Evolutionary conservation across 23 tunicate species (phyloP), one percentile per base, ranked within the genome.

Genomic region (Oikopleura albicans): DNA sequence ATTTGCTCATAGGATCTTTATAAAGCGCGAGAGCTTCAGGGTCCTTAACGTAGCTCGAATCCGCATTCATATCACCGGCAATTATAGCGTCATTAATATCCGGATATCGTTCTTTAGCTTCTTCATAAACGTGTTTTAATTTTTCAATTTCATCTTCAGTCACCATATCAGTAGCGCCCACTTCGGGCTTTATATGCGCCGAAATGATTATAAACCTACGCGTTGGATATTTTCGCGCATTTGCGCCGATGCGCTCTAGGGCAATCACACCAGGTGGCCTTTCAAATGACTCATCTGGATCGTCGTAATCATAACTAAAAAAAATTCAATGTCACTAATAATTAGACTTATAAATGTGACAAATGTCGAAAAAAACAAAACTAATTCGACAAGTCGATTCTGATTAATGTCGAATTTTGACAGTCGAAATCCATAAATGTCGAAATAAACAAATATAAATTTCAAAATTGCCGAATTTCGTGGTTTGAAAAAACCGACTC

Each of bases 31-130:
- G 79, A 27, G 4, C 2, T 16, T 71, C 79, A 4, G 79, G 79
- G 31, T 71, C 35, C 37, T 4, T 29, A 16, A 91, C 91, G 71
- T 91, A 91, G 39, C 83, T 37, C 49, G 91, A 91, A 56, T 91
- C 97, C 1, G 97, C 97, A 76, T 91, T 91, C 2, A 91, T 84
- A 75, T 91, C 97, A 40, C 97, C 97, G 1, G 87, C 91, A 76
- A 91, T 84, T 1, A 91, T 56, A 27, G 85, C 86, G 39, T 91
- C 84, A 87, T 88, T 40, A 27, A 86, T 76, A 35, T 49, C 38
- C 57, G 83, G 79, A n/a, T 71, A 35, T 71, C 33, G 27, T 22
- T 12, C 22, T 22, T n/a, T n/a, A n/a, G n/a, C 4, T 22, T 71
- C 79, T 2, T 71, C 37, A 2, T 71, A 16, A 29, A 71, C 79